Conservation (phyloP, 2,797 vertebrate genomes). For the Decapterus maruadsi region DNA sequence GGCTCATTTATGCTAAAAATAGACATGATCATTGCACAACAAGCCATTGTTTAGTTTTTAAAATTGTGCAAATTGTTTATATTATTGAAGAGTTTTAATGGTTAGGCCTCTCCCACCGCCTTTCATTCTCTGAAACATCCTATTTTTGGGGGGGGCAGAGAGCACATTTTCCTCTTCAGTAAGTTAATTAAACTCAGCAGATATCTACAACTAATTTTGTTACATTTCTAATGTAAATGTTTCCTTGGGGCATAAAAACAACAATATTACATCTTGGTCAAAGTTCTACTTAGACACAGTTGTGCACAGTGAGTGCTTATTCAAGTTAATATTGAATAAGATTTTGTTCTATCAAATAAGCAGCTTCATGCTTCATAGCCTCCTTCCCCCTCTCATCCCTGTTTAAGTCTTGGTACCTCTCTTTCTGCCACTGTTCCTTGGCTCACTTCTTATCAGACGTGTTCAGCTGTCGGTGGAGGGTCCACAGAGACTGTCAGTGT, state of each 20-base stretch:
- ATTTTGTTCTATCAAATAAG: conserved; percentile 46
- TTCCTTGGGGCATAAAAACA: conserved; percentile 8
- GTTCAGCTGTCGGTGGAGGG: conserved; percentile 81
- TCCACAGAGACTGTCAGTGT: conserved; percentile 75
- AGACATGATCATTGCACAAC: background rate
- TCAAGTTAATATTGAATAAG: conserved; percentile 34
- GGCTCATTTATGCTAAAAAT: conserved; percentile 7
- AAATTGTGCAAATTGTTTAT: background rate
- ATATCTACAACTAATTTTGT: background rate
- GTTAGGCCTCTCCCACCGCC: background rate
- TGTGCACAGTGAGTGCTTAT: conserved; percentile 12
- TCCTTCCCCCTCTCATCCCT: conserved; percentile 27
- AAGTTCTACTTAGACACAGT: conserved; percentile 26
- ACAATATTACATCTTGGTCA: conserved; percentile 1
- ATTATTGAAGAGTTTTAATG: background rate
- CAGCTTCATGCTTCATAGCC: conserved; percentile 30
- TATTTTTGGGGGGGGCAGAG: background rate
- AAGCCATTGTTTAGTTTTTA: background rate
- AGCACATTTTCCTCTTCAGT: conserved; percentile 24
- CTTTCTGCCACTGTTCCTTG: conserved; percentile 62
- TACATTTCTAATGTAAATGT: conserved; percentile 8
- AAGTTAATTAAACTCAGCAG: conserved; percentile 14
- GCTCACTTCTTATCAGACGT: conserved; percentile 82
- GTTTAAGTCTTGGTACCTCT: conserved; percentile 57
- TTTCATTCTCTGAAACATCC: background rate